Evolutionary conservation across 2,113 vertebrate genomes (phyloP).

Genomic region (Campylorhamphus procurvoides): DNA sequence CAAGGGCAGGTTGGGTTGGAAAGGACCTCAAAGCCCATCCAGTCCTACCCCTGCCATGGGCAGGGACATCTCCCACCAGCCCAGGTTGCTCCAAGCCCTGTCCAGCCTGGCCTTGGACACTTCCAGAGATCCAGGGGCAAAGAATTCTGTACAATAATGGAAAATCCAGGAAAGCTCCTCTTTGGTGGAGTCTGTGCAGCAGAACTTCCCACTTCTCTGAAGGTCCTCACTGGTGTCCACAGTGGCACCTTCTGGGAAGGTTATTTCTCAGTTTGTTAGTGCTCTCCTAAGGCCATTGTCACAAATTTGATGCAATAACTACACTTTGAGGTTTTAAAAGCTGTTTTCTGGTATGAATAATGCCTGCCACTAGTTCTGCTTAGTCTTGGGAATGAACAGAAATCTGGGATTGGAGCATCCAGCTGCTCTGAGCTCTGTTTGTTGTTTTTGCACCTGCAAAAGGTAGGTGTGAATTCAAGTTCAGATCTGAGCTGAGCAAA

Average conservation of each 20-base stretch:
- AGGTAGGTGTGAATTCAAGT: neutral
- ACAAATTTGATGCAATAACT: neutral
- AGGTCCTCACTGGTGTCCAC: neutral
- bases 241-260: neutral
- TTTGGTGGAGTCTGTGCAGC: neutral
- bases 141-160: neutral
- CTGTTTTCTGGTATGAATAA: accelerated
- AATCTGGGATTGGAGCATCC: neutral
- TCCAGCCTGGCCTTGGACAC: neutral
- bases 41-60: neutral
- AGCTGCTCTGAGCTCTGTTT: neutral
- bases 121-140: neutral
- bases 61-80: neutral
- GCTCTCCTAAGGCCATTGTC: neutral
- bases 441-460: neutral
- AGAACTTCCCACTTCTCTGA: neutral
- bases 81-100: neutral
- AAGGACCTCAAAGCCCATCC: neutral
- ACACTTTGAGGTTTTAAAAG: neutral
- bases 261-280: neutral
- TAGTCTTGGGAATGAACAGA: accelerated
- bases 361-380: neutral
- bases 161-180: neutral
- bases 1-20: neutral
- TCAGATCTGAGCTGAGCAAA: neutral